Conservation (phyloP, 2,888 invertebrate genomes). For the Ceriagrion tenellum region DNA sequence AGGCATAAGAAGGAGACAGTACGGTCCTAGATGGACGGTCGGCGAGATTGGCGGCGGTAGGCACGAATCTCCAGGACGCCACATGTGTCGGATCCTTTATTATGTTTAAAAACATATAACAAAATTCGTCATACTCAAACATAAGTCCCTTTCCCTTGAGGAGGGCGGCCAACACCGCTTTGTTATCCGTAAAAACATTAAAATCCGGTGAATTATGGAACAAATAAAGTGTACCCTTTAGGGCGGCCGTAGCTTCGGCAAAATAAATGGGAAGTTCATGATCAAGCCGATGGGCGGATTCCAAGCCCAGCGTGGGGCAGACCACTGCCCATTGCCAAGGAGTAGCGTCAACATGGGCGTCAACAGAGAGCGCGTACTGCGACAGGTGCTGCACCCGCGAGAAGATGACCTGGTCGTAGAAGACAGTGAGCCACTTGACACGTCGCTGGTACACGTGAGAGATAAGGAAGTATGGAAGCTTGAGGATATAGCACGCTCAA, state of each 20-base stretch:
- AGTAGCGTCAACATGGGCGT: background rate
- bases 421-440: background rate
- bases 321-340: background rate
- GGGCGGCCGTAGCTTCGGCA: background rate
- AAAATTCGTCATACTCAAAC: no score
- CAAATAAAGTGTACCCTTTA: background rate
- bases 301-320: background rate
- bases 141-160: no score
- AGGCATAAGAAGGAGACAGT: no score
- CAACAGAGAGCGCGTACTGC: background rate
- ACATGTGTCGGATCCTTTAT: no score
- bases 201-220: background rate
- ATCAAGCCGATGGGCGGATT: background rate
- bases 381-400: background rate
- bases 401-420: background rate
- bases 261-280: background rate
- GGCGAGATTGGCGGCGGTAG: no score
- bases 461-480: background rate
- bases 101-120: no score
- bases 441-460: background rate
- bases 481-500: background rate
- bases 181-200: background rate
- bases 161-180: no score
- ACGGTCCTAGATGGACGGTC: no score
- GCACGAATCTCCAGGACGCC: no score